phyloP scores from a whole-genome alignment of 2,113 vertebrate species.

The Tenrec ecaudatus region DNA sequence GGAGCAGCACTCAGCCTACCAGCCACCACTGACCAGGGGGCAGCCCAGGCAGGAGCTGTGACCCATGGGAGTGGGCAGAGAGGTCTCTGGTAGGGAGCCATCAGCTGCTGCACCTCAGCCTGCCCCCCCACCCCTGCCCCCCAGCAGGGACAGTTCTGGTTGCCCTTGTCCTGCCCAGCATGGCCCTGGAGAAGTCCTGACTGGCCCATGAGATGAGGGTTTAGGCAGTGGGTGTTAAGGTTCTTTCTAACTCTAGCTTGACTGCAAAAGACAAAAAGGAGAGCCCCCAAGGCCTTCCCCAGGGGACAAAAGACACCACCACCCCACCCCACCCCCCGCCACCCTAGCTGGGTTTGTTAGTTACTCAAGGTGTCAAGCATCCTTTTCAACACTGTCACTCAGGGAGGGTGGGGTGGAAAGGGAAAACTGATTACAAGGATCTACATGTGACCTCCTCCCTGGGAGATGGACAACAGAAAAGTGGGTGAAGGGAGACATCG shows the following conservation, averaged over 20 bases:
- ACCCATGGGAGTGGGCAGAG: neutral
- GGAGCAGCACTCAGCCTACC: neutral
- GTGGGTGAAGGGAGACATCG: too few species aligned
- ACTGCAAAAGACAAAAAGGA: neutral
- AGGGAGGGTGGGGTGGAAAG: too few species aligned
- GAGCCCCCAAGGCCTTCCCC: too few species aligned
- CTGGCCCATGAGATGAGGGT: neutral
- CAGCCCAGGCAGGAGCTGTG: too few species aligned
- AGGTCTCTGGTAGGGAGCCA: neutral
- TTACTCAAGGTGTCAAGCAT: neutral
- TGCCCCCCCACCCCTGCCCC: neutral
- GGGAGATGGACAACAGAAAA: too few species aligned
- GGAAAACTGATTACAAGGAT: too few species aligned
- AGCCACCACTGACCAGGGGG: neutral
- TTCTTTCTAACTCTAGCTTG: neutral
- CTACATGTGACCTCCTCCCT: too few species aligned
- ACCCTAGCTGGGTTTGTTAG: neutral
- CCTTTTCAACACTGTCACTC: neutral
- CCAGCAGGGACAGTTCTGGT: neutral
- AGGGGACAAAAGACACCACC: neutral
- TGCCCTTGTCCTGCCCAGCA: too few species aligned
- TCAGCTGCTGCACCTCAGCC: rapidly evolving
- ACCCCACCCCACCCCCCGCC: too few species aligned
- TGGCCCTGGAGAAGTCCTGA: neutral
- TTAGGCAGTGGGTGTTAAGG: neutral